These are phyloP conservation scores for Petrocephalus microphthalmus DNA, from an alignment of 2,113 vertebrate species.

Conservation along the genomic window DNA sequence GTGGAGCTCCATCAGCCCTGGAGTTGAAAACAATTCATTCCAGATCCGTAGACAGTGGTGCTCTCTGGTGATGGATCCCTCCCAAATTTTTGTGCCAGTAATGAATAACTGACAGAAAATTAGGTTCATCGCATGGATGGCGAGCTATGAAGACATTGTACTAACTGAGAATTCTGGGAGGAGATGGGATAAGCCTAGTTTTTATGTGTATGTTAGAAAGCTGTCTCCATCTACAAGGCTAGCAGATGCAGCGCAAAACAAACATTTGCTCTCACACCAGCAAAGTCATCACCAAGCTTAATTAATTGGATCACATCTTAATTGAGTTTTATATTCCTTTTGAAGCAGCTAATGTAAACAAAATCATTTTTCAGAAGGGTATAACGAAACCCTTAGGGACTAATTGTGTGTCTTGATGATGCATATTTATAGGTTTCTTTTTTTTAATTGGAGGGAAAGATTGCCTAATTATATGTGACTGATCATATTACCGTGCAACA, in stretches of 20 bases:
- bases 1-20: conserved; percentile 65
- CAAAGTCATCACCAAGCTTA: background rate
- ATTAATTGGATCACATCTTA: background rate
- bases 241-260: background rate
- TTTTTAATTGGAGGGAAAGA: background rate
- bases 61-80: conserved; percentile 36
- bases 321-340: background rate
- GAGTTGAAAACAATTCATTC: conserved; percentile 53
- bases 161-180: background rate
- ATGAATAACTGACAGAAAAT: conserved; percentile 48
- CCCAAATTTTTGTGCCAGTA: conserved; percentile 29
- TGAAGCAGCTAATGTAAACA: background rate
- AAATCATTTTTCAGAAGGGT: background rate
- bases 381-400: background rate
- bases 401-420: background rate
- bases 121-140: background rate
- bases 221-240: background rate
- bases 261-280: background rate
- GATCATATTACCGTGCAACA: background rate
- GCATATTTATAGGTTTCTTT: background rate
- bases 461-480: background rate
- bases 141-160: background rate
- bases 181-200: background rate
- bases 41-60: conserved; percentile 45
- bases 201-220: background rate